Percentiles rank a stretch among this genome's conserved stretches.
phyloP scores from a whole-genome alignment of 2,797 vertebrate genomes.

The Centroberyx gerrardi region DNA sequence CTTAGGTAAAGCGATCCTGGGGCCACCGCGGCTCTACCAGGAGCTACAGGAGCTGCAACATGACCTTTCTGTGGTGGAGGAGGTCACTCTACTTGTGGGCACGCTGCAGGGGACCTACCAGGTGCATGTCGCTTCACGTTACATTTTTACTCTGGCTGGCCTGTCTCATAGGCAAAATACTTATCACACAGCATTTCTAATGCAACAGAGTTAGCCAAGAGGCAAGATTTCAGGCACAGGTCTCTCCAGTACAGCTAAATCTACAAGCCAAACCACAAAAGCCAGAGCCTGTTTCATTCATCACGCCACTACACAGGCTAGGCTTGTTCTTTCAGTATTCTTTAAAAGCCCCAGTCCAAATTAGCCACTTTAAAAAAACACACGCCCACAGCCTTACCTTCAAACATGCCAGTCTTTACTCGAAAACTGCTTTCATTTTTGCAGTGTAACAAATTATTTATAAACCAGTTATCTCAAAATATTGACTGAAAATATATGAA shows the following conservation, averaged over 20 bases:
- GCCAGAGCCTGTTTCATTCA: constrained; percentile 12
- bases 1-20: constrained; percentile 90
- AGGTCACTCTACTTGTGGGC: constrained; percentile 94
- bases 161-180: constrained; percentile 3
- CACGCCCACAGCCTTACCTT: constrained; percentile 27
- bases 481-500: constrained; percentile 40
- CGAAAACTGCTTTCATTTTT: constrained; percentile 17
- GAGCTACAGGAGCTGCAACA: constrained; percentile 97
- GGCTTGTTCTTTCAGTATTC: constrained; percentile 10
- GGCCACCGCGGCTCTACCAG: constrained; percentile 95
- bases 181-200: background rate
- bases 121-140: constrained; percentile 75
- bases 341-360: constrained; percentile 26
- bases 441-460: constrained; percentile 44
- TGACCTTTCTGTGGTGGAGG: constrained; percentile 94
- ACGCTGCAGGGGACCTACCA: constrained; percentile 96
- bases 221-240: background rate
- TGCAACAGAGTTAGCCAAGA: background rate
- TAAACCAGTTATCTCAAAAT: constrained; percentile 19
- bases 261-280: background rate
- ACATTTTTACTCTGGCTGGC: background rate
- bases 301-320: constrained; percentile 12
- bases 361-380: constrained; percentile 20
- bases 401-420: constrained; percentile 7
- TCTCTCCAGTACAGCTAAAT: constrained; percentile 5